phyloP scores from a whole-genome alignment of 2,797 vertebrate genomes.

The Poecilia gillii region DNA sequence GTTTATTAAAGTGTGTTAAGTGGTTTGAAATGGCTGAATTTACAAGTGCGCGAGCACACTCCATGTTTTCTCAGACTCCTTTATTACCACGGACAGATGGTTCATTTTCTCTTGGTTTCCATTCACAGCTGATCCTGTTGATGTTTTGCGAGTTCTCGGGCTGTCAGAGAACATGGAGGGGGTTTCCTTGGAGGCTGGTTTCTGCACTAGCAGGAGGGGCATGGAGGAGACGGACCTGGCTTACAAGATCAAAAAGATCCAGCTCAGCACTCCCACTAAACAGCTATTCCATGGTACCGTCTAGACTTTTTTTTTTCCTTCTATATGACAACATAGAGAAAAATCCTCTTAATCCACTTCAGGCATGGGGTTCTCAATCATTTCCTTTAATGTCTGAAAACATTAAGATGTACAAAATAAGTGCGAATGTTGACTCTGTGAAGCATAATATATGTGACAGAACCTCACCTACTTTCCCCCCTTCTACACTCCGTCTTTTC shows the following conservation, averaged over 20 bases:
- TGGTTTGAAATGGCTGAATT: conserved; percentile 13
- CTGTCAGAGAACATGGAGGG: conserved; percentile 83
- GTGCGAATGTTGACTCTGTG: conserved; percentile 6
- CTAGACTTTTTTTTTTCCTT: neutral
- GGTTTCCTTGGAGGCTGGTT: conserved; percentile 82
- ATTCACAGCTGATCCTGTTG: conserved; percentile 76
- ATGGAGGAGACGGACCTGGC: conserved; percentile 81
- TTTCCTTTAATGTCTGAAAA: conserved; percentile 23
- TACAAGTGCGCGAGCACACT: conserved; percentile 12
- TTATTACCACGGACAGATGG: conserved; percentile 13
- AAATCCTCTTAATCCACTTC: neutral
- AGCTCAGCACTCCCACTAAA: conserved; percentile 83
- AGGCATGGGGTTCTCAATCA: conserved; percentile 5
- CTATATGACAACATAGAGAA: conserved; percentile 15
- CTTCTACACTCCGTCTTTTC: conserved; percentile 26
- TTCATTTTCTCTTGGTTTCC: conserved; percentile 33
- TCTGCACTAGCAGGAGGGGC: conserved; percentile 83
- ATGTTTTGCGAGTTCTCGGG: conserved; percentile 84
- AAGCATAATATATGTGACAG: conserved; percentile 37
- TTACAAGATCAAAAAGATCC: conserved; percentile 85
- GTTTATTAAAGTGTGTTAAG: conserved; percentile 5
- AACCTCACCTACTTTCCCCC: conserved; percentile 13
- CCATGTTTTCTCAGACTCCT: conserved; percentile 18
- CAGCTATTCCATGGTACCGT: conserved; percentile 88
- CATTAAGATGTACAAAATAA: conserved; percentile 26